phyloP scores from a whole-genome alignment of 2,113 vertebrate genomes.

The Macaca mulatta region DNA sequence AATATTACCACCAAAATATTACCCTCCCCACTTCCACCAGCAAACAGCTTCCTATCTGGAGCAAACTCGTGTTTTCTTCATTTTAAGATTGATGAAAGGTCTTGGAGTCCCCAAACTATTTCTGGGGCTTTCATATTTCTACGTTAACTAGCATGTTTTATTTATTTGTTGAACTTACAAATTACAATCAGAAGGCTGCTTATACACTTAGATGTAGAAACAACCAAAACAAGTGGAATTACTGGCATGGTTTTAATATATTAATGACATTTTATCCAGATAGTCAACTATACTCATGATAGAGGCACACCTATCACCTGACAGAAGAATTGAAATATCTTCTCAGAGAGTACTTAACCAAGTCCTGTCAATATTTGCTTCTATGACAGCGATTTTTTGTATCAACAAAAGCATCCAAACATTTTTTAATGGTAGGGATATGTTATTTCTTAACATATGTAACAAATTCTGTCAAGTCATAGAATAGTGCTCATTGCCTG shows the following conservation, averaged over 20 bases:
- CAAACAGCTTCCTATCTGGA: neutral
- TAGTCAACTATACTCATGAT: neutral
- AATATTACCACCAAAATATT: neutral
- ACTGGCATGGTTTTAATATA: neutral
- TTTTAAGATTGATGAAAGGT: neutral
- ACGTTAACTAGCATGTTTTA: neutral
- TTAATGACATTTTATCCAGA: neutral
- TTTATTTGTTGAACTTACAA: neutral
- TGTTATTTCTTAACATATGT: neutral
- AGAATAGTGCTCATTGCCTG: too few relatives aligned
- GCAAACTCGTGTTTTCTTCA: neutral
- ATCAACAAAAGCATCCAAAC: neutral
- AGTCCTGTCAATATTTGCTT: neutral
- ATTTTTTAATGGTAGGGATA: neutral
- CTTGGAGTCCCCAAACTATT: neutral
- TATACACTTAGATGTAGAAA: neutral
- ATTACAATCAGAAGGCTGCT: neutral
- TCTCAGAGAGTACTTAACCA: neutral
- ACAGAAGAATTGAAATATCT: neutral
- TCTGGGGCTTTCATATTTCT: neutral
- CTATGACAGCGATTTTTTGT: neutral
- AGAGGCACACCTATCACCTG: neutral
- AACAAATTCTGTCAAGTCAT: neutral
- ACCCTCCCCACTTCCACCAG: neutral
- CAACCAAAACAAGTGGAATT: neutral